Evolutionary conservation across 2,113 vertebrate genomes (phyloP).

Genomic region (Dasyurus viverrinus): DNA sequence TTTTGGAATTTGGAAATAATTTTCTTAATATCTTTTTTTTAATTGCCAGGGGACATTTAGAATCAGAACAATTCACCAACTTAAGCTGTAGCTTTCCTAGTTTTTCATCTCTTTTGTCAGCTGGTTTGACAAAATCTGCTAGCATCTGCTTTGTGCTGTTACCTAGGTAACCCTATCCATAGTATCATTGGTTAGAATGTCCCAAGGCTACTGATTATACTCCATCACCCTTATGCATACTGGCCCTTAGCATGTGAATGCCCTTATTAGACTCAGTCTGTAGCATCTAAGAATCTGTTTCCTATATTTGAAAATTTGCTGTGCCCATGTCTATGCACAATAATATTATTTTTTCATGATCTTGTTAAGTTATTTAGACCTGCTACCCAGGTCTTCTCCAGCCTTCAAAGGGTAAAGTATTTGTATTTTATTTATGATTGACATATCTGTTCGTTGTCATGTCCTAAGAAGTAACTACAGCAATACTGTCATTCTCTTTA

Average conservation of each 20-base stretch:
- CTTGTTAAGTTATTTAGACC: background rate
- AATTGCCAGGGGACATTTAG: conserved; percentile 13
- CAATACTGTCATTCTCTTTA: background rate
- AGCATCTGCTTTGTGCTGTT: conserved; percentile 55
- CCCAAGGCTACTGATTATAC: conserved; percentile 66
- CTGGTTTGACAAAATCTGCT: conserved; percentile 52
- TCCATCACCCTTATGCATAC: conserved; percentile 19
- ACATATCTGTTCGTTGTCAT: conserved; percentile 38
- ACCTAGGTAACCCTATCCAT: conserved; percentile 68
- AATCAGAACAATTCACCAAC: conserved; percentile 26
- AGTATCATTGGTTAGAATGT: conserved; percentile 36
- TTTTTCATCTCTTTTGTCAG: conserved; percentile 61
- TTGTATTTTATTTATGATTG: conserved; percentile 32
- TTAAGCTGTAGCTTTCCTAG: conserved; percentile 37
- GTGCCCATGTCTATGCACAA: background rate
- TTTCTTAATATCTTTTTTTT: conserved; percentile 48
- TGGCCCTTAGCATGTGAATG: conserved; percentile 51
- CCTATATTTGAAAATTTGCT: conserved; percentile 9
- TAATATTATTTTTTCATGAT: background rate
- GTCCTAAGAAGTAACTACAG: conserved; percentile 18
- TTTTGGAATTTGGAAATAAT: conserved; percentile 46
- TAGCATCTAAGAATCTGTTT: conserved; percentile 47
- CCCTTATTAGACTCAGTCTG: conserved; percentile 39
- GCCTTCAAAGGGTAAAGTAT: background rate
- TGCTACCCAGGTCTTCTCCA: background rate